Percentiles rank a stretch among this genome's conserved stretches.
Evolutionary conservation across 2,113 vertebrate genomes (phyloP).

Genomic region (Colaptes auratus): DNA sequence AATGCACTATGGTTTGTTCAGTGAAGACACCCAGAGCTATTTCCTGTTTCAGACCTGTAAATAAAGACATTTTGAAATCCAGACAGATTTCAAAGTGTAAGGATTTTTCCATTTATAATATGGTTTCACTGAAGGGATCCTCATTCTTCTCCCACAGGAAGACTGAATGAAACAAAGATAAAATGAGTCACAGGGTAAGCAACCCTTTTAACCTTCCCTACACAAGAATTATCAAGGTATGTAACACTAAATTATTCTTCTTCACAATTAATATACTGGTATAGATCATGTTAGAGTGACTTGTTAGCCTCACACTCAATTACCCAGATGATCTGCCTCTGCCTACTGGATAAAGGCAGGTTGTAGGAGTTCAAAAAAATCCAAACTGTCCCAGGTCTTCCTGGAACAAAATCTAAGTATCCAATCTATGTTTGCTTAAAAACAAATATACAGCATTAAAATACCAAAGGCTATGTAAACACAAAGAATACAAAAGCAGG

Average conservation of each 20-base stretch:
- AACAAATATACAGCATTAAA: conserved; percentile 12
- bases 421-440: not conserved
- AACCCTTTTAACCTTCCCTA: conserved; percentile 7
- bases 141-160: not conserved
- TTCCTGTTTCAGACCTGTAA: not conserved
- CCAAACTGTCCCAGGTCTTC: not conserved
- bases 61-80: not conserved
- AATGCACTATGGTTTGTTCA: not conserved
- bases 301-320: not conserved
- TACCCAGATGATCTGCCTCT: conserved; percentile 3
- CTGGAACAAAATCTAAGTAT: conserved; percentile 13
- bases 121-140: not conserved
- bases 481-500: conserved; percentile 56
- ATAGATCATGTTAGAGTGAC: not conserved
- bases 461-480: conserved; percentile 49
- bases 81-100: not conserved
- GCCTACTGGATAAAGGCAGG: not conserved
- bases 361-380: not conserved
- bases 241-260: not conserved
- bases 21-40: not conserved
- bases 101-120: not conserved
- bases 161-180: not conserved
- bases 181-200: not conserved
- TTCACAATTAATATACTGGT: not conserved
- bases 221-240: not conserved